Evolutionary conservation across 23 tunicate genomes (phyloP).

Genomic region (Trididemnum clinides): DNA sequence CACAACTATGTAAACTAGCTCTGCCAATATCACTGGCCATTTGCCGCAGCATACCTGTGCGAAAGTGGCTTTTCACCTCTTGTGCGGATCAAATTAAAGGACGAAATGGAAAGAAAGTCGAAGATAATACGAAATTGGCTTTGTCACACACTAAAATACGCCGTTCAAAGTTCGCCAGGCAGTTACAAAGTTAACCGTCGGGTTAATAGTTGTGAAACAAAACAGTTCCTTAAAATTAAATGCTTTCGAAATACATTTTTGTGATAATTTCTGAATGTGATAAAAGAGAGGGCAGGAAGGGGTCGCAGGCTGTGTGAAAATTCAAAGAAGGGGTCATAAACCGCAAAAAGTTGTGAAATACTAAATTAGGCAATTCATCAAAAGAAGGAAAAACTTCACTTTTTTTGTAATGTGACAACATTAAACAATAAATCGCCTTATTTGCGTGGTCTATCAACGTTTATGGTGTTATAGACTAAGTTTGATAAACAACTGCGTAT

Average conservation of each 20-base stretch:
- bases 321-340: not conserved
- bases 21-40: not conserved
- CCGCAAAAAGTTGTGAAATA: conserved; percentile 7
- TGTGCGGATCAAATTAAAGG: conserved; percentile 38
- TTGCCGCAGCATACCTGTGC: conserved; percentile 10
- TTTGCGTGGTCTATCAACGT: no score
- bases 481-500: no score
- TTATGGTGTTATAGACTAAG: no score
- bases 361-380: no score
- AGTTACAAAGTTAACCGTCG: conserved; percentile 7
- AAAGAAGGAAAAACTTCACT: no score
- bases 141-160: conserved; percentile 39
- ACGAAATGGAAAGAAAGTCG: not conserved
- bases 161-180: conserved; percentile 6
- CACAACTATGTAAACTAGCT: not conserved
- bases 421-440: no score
- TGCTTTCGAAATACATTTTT: not conserved
- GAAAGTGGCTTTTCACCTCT: conserved; percentile 44
- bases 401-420: no score
- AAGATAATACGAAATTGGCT: conserved; percentile 39
- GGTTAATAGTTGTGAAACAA: not conserved
- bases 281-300: not conserved
- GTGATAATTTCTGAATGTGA: not conserved
- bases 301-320: conserved; percentile 9
- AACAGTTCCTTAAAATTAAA: no score